Conservation (phyloP, 1,140 invertebrate species). For the Drosophila equinoxialis region DNA sequence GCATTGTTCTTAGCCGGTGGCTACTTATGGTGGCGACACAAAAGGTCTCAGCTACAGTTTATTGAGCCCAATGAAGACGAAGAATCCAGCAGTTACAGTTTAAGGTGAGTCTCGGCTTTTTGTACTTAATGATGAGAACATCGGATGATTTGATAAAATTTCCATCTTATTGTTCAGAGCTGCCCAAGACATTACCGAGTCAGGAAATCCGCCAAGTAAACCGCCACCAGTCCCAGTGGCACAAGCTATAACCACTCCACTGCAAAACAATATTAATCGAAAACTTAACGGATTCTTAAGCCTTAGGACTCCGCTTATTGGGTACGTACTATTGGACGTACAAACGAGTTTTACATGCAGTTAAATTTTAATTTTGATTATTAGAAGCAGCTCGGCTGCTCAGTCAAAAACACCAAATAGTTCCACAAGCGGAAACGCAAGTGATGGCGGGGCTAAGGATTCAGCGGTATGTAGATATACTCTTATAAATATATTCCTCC, state of each 20-base stretch:
- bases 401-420: constrained; percentile 87
- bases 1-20: constrained; percentile 80
- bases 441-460: constrained; percentile 66
- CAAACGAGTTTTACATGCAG: background rate
- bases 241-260: constrained; percentile 57
- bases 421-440: constrained; percentile 74
- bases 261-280: constrained; percentile 82
- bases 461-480: constrained; percentile 45
- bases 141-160: background rate
- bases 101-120: constrained; percentile 57
- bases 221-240: constrained; percentile 57
- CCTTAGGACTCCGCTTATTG: constrained; percentile 90
- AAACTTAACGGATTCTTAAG: constrained; percentile 89
- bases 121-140: background rate
- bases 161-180: constrained; percentile 32
- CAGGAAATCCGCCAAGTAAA: constrained; percentile 62
- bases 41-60: constrained; percentile 82
- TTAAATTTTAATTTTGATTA: background rate
- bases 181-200: constrained; percentile 65
- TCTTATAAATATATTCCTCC: constrained; percentile 4
- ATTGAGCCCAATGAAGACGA: constrained; percentile 82
- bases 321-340: constrained; percentile 83
- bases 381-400: constrained; percentile 76
- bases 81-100: constrained; percentile 79
- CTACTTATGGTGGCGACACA: constrained; percentile 82